phyloP scores from a whole-genome alignment of 2,797 vertebrate genomes.

The Neostethus bicornis region DNA sequence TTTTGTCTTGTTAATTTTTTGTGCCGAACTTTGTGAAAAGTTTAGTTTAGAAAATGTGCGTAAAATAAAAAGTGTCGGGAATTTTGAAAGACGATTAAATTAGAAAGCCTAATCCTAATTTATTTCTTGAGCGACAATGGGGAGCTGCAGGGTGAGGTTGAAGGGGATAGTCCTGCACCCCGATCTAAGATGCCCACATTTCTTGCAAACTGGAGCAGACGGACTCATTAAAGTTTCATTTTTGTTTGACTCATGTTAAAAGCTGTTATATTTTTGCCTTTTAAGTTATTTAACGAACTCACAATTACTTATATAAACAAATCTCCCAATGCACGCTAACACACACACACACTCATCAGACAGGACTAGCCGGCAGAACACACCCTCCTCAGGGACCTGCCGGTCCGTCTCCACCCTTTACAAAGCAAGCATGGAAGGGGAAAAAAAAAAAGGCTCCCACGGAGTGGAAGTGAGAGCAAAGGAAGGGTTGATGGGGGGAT shows the following conservation, averaged over 20 bases:
- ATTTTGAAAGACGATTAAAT: too few species aligned
- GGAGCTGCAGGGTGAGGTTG: too few species aligned
- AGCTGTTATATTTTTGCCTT: slow-evolving; percentile 27
- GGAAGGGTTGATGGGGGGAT: slow-evolving; percentile 47
- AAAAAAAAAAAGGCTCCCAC: slow-evolving; percentile 67
- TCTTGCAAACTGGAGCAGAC: slow-evolving; percentile 21
- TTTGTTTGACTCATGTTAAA: neutral
- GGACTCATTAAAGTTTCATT: slow-evolving; percentile 8
- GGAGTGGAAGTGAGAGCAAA: slow-evolving; percentile 30
- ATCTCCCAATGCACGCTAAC: slow-evolving; percentile 30
- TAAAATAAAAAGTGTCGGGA: too few species aligned
- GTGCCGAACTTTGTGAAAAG: too few species aligned
- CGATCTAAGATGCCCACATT: too few species aligned
- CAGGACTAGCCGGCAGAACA: slow-evolving; percentile 52
- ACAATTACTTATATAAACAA: slow-evolving; percentile 33
- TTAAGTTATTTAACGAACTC: slow-evolving; percentile 15
- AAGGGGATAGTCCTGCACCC: too few species aligned
- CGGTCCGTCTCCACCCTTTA: slow-evolving; percentile 68
- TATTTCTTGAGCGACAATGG: too few species aligned
- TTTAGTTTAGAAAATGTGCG: too few species aligned
- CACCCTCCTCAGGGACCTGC: slow-evolving; percentile 71
- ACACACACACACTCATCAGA: slow-evolving; percentile 44
- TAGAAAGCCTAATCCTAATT: too few species aligned
- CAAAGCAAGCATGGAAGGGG: slow-evolving; percentile 44
- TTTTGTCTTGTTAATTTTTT: too few species aligned